phyloP scores from a whole-genome alignment of 2,888 invertebrate species.

The Proisotoma minuta region DNA sequence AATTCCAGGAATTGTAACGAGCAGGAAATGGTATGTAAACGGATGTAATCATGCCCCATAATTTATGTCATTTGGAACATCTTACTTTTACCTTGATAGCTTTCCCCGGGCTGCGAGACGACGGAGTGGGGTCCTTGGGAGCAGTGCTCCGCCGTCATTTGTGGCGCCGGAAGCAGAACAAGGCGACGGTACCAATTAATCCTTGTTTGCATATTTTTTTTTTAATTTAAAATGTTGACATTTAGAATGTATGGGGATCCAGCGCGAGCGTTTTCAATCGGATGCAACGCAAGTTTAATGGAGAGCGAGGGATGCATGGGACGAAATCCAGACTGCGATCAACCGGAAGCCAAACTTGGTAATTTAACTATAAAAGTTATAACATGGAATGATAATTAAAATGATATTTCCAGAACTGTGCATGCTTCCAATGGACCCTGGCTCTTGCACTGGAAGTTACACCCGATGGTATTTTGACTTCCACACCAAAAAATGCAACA shows the following conservation, averaged over 20 bases:
- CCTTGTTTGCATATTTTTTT: too few relatives aligned
- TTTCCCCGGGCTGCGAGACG: conserved; percentile 53
- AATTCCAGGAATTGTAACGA: conserved; percentile 4
- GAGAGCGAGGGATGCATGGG: conserved; percentile 43
- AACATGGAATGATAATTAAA: too few relatives aligned
- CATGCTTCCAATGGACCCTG: conserved; percentile 68
- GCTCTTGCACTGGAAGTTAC: conserved; percentile 83
- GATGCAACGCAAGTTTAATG: conserved; percentile 51
- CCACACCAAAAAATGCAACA: conserved; percentile 64
- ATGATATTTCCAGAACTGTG: conserved; percentile 72
- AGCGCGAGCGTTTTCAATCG: conserved; percentile 14
- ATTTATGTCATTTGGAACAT: too few relatives aligned
- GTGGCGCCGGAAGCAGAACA: conserved; percentile 56
- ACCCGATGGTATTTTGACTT: conserved; percentile 82
- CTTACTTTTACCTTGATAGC: too few relatives aligned
- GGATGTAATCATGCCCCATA: too few relatives aligned
- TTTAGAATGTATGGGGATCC: conserved; percentile 50
- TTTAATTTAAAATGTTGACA: too few relatives aligned
- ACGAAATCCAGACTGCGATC: conserved; percentile 22
- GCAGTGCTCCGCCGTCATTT: conserved; percentile 52
- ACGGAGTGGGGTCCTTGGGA: conserved; percentile 53
- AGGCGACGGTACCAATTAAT: conserved; percentile 47
- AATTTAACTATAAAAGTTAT: neutral
- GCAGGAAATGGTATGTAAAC: neutral
- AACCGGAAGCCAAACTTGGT: conserved; percentile 27